Base-by-base conservation (phyloP, 35 echinoderm and acorn worm species). In the Apostichopus japonicus region DNA sequence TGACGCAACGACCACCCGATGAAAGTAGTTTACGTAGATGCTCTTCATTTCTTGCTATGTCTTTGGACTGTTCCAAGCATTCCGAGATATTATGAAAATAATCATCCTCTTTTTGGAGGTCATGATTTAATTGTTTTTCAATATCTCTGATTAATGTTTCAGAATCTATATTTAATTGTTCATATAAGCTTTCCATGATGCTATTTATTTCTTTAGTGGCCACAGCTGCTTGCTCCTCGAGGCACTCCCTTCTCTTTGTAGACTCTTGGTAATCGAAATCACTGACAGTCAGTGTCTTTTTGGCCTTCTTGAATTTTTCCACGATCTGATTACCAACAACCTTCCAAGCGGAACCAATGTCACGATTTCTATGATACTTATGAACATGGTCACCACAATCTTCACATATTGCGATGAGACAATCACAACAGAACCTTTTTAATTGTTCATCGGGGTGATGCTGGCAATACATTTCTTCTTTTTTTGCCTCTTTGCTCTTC, bases 331-430 rank as follows among this genome's bases (percentile, higher is more conserved):
- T 15, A 15, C 54, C 56, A 5, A 63, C 86, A 9, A 65, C 4
- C 24, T 23, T 87, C 86, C 86, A 87, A 23, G 86, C 86, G 13
- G 86, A 87, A 19, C 86, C 86, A 27, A 87, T 65, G 16, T 13
- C 22, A 15, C 86, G 86, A 23, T 14, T 4, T 6, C 23, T 56
- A 71, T 87, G 86, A 10, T 6, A 14, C 4, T 15, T 19, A 23
- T 87, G 86, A 21, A 5, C 0, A 16, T 87, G 56, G 25, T 87
- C 86, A 4, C 27, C 86, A 87, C 86, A 87, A 17, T 65, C 86
- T 63, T 87, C 86, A 71, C 86, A 87, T 23, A 87, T 58, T 0
- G 86, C 56, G 10, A 61, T 15, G 16, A 87, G 86, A 44, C 86
- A 87, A 1, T 87, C 16, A 25, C 86, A 87, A 23, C 86, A 87